Percentiles rank a stretch among this genome's conserved stretches.
Conservation (phyloP, 2,888 invertebrate species). For the Scrobipalpa atriplicella region DNA sequence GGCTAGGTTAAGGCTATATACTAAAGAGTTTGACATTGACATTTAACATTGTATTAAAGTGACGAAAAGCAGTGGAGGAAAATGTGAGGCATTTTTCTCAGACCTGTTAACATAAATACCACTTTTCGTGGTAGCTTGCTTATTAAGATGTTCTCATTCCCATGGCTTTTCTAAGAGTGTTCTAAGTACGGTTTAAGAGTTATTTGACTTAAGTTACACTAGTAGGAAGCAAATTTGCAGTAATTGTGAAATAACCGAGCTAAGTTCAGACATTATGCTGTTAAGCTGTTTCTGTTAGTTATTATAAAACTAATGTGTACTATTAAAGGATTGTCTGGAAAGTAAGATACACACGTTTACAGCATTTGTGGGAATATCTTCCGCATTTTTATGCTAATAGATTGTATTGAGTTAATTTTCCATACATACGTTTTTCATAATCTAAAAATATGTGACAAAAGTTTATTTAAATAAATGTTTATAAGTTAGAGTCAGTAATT, state of each 20-base stretch:
- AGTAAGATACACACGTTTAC: no score
- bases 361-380: no score
- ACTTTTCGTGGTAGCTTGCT: not conserved
- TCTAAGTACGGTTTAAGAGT: not conserved
- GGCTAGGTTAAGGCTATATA: not conserved
- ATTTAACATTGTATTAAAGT: not conserved
- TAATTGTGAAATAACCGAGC: not conserved
- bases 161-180: not conserved
- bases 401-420: no score
- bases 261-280: not conserved
- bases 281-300: not conserved
- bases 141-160: conserved; percentile 2
- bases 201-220: not conserved
- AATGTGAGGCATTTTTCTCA: not conserved
- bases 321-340: not conserved
- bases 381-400: no score
- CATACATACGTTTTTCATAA: no score
- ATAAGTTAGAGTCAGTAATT: no score
- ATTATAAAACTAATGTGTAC: not conserved
- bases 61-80: not conserved
- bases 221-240: conserved; percentile 7
- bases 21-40: conserved; percentile 1
- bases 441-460: no score
- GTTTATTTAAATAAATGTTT: no score
- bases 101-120: not conserved